phyloP scores from a whole-genome alignment of 2,797 vertebrate species.

The Alca torda region DNA sequence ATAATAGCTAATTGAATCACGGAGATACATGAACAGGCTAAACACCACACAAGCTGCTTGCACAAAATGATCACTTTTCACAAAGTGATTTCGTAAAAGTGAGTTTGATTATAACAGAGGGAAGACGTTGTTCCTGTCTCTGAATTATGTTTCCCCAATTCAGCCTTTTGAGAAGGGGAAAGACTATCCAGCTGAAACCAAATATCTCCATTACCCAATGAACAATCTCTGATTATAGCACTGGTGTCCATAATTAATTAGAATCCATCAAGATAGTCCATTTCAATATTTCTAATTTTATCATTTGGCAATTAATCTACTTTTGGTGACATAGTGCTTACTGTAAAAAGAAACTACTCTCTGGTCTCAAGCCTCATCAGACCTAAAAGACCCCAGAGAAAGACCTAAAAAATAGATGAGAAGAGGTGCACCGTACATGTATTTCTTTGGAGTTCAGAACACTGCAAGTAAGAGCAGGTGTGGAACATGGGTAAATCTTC shows the following conservation, averaged over 20 bases:
- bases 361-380: conserved; percentile 1
- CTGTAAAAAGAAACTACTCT: conserved; percentile 24
- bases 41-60: background rate
- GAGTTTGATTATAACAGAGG: background rate
- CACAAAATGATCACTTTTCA: background rate
- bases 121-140: background rate
- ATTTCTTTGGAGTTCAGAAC: background rate
- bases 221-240: background rate
- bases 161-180: background rate
- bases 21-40: background rate
- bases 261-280: background rate
- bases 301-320: conserved; percentile 48
- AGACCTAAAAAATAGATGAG: background rate
- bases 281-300: conserved; percentile 55
- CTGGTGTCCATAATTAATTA: conserved; percentile 52
- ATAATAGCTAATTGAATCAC: background rate
- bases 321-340: background rate
- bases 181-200: conserved; percentile 14
- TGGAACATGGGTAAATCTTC: background rate
- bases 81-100: background rate
- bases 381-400: too few species aligned
- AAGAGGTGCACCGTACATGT: background rate
- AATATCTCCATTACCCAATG: background rate
- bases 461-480: background rate
- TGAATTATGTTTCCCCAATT: background rate